Evolutionary conservation across 1,140 invertebrate genomes (phyloP).

Genomic region (Parapsyche elsis): DNA sequence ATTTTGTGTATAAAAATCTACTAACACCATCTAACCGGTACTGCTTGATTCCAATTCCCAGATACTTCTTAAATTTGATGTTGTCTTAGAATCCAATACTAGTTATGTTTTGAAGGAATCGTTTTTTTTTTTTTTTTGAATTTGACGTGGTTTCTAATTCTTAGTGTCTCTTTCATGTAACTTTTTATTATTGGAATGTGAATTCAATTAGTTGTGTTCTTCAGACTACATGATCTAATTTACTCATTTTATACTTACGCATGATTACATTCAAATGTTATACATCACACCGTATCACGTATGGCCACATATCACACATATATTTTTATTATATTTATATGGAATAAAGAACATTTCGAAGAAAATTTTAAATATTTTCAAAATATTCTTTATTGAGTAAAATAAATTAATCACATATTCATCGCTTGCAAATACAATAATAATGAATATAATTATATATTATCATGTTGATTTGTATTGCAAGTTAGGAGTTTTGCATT

Average conservation of each 20-base stretch:
- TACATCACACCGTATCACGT: conserved; percentile 26
- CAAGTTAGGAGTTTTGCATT: conserved; percentile 52
- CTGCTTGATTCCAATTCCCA: conserved; percentile 49
- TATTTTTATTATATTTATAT: too few relatives aligned
- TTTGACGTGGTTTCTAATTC: conserved; percentile 41
- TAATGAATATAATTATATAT: conserved; percentile 35
- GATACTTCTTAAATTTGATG: conserved; percentile 46
- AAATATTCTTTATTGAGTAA: conserved; percentile 6
- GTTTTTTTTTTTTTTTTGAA: too few relatives aligned
- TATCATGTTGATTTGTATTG: conserved; percentile 35
- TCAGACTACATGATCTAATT: conserved; percentile 23
- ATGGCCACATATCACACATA: conserved; percentile 10
- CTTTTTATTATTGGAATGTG: conserved; percentile 39
- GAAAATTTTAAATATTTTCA: neutral
- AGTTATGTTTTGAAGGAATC: conserved; percentile 28
- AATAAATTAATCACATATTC: conserved; percentile 24
- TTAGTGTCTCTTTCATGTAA: conserved; percentile 29
- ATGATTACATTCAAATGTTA: conserved; percentile 36
- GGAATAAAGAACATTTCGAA: neutral
- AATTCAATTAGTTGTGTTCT: conserved; percentile 37
- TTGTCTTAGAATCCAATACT: conserved; percentile 50
- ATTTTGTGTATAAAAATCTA: neutral
- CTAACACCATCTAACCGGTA: conserved; percentile 6
- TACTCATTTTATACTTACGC: conserved; percentile 26
- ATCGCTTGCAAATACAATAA: conserved; percentile 44